A percentile compares a stretch with the other conserved stretches of the same genome.
phyloP scores from a whole-genome alignment of 2,888 invertebrate species.

The Diarsia dahlii region DNA sequence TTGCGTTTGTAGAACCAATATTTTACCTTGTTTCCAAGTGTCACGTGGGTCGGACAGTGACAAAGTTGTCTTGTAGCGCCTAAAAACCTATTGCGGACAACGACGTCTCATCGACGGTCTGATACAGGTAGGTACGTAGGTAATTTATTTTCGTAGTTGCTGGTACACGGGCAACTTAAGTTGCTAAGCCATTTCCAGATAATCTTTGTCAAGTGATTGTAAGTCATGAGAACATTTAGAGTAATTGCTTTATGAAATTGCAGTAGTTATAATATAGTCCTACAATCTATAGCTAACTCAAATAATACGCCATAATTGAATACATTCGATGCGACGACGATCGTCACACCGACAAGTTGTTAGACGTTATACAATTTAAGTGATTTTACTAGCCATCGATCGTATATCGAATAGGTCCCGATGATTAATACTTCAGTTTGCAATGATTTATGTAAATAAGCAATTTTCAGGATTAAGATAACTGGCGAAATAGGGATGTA shows the following conservation, averaged over 20 bases:
- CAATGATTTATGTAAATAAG: background rate
- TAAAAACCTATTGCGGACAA: constrained; percentile 71
- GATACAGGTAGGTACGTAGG: constrained; percentile 78
- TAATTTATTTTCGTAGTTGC: constrained; percentile 80
- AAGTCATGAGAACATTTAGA: background rate
- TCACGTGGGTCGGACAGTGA: constrained; percentile 70
- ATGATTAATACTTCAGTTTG: background rate
- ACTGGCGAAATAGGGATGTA: too few relatives aligned
- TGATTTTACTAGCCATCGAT: background rate
- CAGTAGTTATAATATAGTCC: too few relatives aligned
- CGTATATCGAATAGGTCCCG: background rate
- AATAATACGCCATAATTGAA: background rate
- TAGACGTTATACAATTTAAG: background rate
- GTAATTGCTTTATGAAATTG: too few relatives aligned
- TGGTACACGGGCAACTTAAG: constrained; percentile 13
- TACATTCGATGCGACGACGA: background rate
- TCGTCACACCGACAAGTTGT: background rate
- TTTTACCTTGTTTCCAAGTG: constrained; percentile 59
- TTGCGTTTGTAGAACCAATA: constrained; percentile 53
- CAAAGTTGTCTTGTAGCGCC: constrained; percentile 71
- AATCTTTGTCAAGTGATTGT: background rate
- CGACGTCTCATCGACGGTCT: constrained; percentile 73
- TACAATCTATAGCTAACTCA: background rate
- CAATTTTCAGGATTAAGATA: background rate
- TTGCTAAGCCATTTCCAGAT: background rate